Conservation (phyloP, 2,113 vertebrate species). For the Psephotus haematonotus region DNA sequence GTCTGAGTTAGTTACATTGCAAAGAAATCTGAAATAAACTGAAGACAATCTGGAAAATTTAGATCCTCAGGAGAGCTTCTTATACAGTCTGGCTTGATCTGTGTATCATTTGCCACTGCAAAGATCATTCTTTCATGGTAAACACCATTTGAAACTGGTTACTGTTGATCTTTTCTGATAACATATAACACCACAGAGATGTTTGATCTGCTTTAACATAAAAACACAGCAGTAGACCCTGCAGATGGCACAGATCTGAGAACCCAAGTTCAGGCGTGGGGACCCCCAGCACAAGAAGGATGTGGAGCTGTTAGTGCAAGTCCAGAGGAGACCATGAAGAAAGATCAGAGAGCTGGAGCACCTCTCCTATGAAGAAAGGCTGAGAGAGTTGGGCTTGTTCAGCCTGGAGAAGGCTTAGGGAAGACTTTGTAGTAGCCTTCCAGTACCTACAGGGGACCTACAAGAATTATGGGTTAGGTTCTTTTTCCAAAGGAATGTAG, state of each 20-base stretch:
- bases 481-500: background rate
- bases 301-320: background rate
- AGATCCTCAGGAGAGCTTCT: background rate
- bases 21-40: background rate
- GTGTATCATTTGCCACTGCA: background rate
- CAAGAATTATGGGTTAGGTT: background rate
- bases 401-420: background rate
- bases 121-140: background rate
- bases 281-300: background rate
- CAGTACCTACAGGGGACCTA: background rate
- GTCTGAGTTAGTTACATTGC: background rate
- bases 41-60: background rate
- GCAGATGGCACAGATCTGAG: background rate
- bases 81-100: background rate
- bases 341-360: background rate
- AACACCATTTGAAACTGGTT: background rate
- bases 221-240: background rate
- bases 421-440: background rate
- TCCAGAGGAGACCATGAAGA: background rate
- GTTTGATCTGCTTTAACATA: background rate
- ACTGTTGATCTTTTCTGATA: background rate
- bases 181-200: background rate
- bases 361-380: background rate
- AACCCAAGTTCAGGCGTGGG: background rate
- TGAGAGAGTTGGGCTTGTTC: background rate